Conservation (phyloP, 2,888 invertebrate genomes). For the Thymelicus acteon region DNA sequence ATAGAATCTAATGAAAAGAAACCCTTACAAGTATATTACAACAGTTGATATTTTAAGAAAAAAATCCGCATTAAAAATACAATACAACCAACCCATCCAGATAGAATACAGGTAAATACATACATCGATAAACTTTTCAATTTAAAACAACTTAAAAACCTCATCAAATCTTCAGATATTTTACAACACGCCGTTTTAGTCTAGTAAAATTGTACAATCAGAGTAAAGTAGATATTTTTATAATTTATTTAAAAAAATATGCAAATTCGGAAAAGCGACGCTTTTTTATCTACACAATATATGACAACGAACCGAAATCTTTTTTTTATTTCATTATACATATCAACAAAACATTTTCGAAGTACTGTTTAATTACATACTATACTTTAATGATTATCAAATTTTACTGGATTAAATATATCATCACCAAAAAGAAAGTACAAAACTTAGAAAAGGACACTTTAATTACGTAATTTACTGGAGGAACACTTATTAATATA, state of each 20-base stretch:
- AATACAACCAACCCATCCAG: slow-evolving; percentile 6
- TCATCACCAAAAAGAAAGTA: not conserved
- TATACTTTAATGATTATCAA: not conserved
- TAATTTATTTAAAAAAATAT: not conserved
- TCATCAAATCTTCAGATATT: not conserved
- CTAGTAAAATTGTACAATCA: not conserved
- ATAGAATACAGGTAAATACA: not conserved
- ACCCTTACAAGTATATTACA: not conserved
- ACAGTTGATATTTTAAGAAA: not conserved
- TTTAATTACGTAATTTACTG: slow-evolving; percentile 5
- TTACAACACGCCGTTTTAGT: not conserved
- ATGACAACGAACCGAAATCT: too few relatives aligned
- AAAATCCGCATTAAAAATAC: not conserved
- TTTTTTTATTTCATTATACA: too few relatives aligned
- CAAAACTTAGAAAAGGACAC: slow-evolving; percentile 2
- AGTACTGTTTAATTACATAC: not conserved
- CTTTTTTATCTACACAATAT: not conserved
- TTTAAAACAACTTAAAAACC: slow-evolving; percentile 6
- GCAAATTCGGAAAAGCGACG: not conserved
- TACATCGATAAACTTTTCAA: slow-evolving; percentile 5
- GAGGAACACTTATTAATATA: slow-evolving; percentile 12
- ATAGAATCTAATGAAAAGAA: slow-evolving; percentile 2
- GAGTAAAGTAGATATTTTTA: not conserved
- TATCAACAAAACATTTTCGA: not conserved
- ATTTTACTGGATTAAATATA: slow-evolving; percentile 3